Evolutionary conservation across 2,888 invertebrate species (phyloP).

Genomic region (Bombyx huttoni): DNA sequence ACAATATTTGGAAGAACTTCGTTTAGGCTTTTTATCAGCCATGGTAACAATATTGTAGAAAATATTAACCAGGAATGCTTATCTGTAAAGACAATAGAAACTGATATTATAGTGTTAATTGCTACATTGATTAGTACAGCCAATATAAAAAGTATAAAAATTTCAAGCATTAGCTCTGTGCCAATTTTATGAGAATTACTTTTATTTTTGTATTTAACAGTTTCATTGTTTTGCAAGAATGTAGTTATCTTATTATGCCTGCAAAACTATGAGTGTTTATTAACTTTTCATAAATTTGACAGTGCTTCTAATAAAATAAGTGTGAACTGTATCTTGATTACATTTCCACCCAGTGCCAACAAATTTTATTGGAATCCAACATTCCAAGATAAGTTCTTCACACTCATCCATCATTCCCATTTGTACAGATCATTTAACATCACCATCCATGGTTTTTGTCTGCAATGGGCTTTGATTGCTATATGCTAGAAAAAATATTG

Average conservation of each 20-base stretch:
- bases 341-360: slow-evolving; percentile 62
- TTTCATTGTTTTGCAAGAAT: not conserved
- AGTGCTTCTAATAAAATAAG: slow-evolving; percentile 30
- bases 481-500: slow-evolving; percentile 38
- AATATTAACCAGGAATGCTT: slow-evolving; percentile 12
- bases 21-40: slow-evolving; percentile 28
- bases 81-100: slow-evolving; percentile 7
- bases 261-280: not conserved
- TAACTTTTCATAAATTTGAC: slow-evolving; percentile 44
- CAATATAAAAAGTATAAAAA: slow-evolving; percentile 12
- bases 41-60: slow-evolving; percentile 12
- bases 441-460: slow-evolving; percentile 53
- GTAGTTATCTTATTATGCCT: not conserved
- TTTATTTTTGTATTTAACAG: slow-evolving; percentile 2
- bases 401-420: slow-evolving; percentile 16
- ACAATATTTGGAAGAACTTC: slow-evolving; percentile 25
- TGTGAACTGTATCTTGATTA: slow-evolving; percentile 64
- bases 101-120: slow-evolving; percentile 9
- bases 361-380: slow-evolving; percentile 38
- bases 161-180: slow-evolving; percentile 24
- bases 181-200: slow-evolving; percentile 34
- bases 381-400: slow-evolving; percentile 36
- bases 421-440: slow-evolving; percentile 39
- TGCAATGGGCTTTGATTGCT: slow-evolving; percentile 20
- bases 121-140: slow-evolving; percentile 6